Base-by-base conservation (phyloP, 35 echinoderm and acorn worm genomes). In the Acanthaster planci region DNA sequence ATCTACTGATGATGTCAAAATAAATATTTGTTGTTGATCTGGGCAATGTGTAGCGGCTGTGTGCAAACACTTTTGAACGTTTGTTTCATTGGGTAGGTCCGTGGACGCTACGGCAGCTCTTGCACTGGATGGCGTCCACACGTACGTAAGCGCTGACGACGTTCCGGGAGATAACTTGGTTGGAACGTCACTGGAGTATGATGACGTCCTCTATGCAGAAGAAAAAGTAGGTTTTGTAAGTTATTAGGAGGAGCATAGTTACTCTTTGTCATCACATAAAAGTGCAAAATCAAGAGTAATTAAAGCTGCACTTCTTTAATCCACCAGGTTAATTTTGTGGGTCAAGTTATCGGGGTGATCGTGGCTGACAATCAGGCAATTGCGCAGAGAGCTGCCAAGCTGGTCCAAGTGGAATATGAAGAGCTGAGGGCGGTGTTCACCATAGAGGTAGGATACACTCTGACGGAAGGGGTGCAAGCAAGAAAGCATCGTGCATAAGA, bases 401-500 rank as follows among this genome's bases (percentile, higher is more conserved):
- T 97, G n/a, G 90, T 97, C 35, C 72, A 86, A 52, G 78, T 97
- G 55, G 67, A 97, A n/a, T 97, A 97, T 72, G 94, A 97, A 38
- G 94, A 97, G 0, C 52, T 97, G 27, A 40, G 85, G 22, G 19
- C 86, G 1, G 86, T 97, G 29, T 76, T 97, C 6, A 92, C 86
- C 18, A 92, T 97, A 68, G 80, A 92, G 90, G 94, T 97, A 38
- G 75, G 35, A 47, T 47, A 47, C 4, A 47, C 12, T 47, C n/a
- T n/a, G n/a, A n/a, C n/a, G n/a, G n/a, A n/a, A n/a, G n/a, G n/a
- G n/a, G n/a, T n/a, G n/a, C n/a, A n/a, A n/a, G n/a, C n/a, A n/a
- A n/a, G n/a, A n/a, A n/a, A n/a, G n/a, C n/a, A n/a, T n/a, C n/a
- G n/a, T n/a, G n/a, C n/a, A n/a, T n/a, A n/a, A n/a, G n/a, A n/a